Evolutionary conservation across 2,797 vertebrate species (phyloP), one percentile per base, ranked within the genome.

Genomic region (Lepus townsendii): DNA sequence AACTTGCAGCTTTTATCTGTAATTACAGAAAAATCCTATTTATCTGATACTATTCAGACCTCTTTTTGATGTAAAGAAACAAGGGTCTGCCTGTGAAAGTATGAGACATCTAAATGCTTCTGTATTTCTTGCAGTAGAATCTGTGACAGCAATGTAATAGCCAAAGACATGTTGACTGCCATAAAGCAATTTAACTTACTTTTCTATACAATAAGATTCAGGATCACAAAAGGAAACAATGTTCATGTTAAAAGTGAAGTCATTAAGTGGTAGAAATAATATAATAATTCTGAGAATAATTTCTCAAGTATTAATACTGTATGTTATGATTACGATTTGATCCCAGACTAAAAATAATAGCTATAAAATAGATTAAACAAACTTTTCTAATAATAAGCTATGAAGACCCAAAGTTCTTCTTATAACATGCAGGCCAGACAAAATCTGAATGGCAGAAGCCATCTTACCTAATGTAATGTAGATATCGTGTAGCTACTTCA

Each of bases 101-200:
- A 47, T 32, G 72, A 91, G 66, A 72, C 7, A 66, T 54, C 60
- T 75, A 94, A 93, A 12, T 95, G n/a, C n/a, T 9, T 71, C 1
- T 38, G 3, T 62, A 83, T 89, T 94, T 90, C 73, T 85, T 94
- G 52, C 72, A 91, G 30, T 52, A 82, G 80, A 91, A 76, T 87
- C 42, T 75, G 32, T 94, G 65, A 92, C 38, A 79, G 65, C 72
- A 92, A 82, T 92, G 30, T 83, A 91, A 87, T 54, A 89, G 38
- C 16, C n/a, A 71, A 60, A 10, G 9, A 6, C 1, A 27, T 22
- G 20, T 0, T 79, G 54, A 54, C 2, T 35, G 17, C 35, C 35
- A 9, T 65, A 93, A 90, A 77, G 63, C 35, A 69, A 0, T 82
- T 63, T 42, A 85, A 30, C 38, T 87, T 93, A 71, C 52, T 86